Evolutionary conservation across 2,797 vertebrate genomes (phyloP).

Genomic region (Sarcoramphus papa): DNA sequence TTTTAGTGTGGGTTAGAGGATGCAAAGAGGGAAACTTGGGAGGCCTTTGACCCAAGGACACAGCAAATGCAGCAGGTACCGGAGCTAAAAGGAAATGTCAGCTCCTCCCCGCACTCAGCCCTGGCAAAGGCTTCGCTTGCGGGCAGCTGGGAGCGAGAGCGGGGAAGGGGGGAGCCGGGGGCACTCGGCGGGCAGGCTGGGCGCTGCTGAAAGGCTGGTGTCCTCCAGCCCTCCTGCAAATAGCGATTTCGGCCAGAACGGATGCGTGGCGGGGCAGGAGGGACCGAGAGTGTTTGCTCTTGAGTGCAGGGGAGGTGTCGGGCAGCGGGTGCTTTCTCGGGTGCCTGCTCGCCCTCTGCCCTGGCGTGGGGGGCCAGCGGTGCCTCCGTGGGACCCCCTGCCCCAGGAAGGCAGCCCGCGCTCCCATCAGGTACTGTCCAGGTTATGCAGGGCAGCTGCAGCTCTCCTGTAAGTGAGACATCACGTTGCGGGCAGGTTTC

Average conservation of each 20-base stretch:
- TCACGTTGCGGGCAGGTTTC: fast-evolving
- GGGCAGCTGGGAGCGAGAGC: fast-evolving
- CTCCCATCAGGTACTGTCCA: fast-evolving
- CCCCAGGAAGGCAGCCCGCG: fast-evolving
- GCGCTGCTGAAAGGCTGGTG: neutral
- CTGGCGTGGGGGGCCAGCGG: fast-evolving
- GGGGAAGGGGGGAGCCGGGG: neutral
- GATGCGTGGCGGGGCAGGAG: neutral
- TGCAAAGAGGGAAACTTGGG: neutral
- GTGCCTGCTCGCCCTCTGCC: neutral
- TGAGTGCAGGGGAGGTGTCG: neutral
- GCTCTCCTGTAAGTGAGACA: neutral
- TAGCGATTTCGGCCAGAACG: neutral
- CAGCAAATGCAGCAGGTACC: neutral
- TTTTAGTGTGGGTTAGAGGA: neutral
- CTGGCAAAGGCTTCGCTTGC: fast-evolving
- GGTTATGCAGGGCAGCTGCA: neutral
- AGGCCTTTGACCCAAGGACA: neutral
- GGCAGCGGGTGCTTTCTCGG: neutral
- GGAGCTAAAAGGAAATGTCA: neutral
- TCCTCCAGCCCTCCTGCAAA: neutral
- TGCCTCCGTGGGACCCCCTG: neutral
- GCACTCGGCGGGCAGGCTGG: neutral
- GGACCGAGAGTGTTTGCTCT: neutral
- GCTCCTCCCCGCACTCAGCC: neutral